Conservation (phyloP, 2,888 invertebrate genomes). For the Tetragonisca angustula region DNA sequence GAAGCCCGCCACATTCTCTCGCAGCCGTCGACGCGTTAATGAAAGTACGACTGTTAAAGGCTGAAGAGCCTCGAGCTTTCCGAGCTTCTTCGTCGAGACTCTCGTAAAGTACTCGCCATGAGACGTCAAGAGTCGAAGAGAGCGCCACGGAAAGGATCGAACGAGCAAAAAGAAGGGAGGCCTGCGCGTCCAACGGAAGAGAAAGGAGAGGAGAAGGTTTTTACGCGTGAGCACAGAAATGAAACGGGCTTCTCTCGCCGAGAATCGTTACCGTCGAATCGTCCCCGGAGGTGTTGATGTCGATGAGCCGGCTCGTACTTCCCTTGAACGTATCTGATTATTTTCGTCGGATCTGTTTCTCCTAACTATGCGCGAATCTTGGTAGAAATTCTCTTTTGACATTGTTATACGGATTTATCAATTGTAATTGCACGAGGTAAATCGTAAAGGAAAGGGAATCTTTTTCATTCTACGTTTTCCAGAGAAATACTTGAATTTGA, state of each 20-base stretch:
- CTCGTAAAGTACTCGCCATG: conserved; percentile 70
- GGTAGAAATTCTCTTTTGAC: neutral
- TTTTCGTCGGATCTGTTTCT: conserved; percentile 65
- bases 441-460: no score
- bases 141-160: conserved; percentile 59
- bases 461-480: no score
- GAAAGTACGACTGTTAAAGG: conserved; percentile 80
- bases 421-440: neutral
- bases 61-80: conserved; percentile 74
- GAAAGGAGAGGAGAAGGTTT: conserved; percentile 58
- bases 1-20: conserved; percentile 48
- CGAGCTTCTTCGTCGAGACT: conserved; percentile 66
- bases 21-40: conserved; percentile 75
- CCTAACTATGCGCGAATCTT: neutral
- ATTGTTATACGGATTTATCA: neutral
- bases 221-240: conserved; percentile 76
- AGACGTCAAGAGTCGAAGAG: conserved; percentile 64
- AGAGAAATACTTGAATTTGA: no score
- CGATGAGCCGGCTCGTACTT: conserved; percentile 61
- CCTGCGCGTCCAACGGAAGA: conserved; percentile 30
- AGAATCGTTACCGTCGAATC: conserved; percentile 75
- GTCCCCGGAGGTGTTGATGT: conserved; percentile 62
- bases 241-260: conserved; percentile 66
- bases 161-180: conserved; percentile 59
- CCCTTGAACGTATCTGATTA: conserved; percentile 78